Percentiles rank a stretch among this genome's conserved stretches.
Conservation (phyloP, 1,140 invertebrate species). For the Plectus sambesii region DNA sequence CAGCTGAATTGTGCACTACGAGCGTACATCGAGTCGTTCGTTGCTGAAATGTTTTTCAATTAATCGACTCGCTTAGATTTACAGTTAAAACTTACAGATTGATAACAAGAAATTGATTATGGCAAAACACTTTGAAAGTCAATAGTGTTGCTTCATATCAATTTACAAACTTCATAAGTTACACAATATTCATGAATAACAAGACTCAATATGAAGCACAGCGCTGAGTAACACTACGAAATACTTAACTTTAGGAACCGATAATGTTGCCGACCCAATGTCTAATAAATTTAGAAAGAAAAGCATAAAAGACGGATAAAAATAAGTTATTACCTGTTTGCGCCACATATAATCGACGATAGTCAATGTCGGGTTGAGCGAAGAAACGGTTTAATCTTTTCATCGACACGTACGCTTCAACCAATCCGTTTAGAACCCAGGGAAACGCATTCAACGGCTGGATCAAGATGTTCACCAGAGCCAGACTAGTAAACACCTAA, state of each 20-base stretch:
- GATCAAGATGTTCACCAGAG: slow-evolving; percentile 89
- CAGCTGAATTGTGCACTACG: slow-evolving; percentile 5
- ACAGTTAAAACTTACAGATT: too few species aligned
- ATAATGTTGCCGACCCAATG: too few species aligned
- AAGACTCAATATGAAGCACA: too few species aligned
- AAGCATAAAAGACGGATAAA: too few species aligned
- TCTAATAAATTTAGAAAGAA: too few species aligned
- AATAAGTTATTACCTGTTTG: slow-evolving; percentile 15
- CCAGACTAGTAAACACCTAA: slow-evolving; percentile 78
- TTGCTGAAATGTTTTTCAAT: slow-evolving; percentile 13
- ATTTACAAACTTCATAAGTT: too few species aligned
- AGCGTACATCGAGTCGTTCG: slow-evolving; percentile 26
- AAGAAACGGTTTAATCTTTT: slow-evolving; percentile 49
- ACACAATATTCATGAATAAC: too few species aligned
- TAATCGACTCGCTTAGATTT: not conserved
- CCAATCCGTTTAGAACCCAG: slow-evolving; percentile 91
- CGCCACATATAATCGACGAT: slow-evolving; percentile 22
- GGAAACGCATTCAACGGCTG: slow-evolving; percentile 90
- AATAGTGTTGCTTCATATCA: too few species aligned
- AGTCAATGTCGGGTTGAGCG: slow-evolving; percentile 29
- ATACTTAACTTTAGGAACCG: too few species aligned
- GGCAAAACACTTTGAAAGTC: too few species aligned
- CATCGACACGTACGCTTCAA: slow-evolving; percentile 64
- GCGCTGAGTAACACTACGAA: too few species aligned
- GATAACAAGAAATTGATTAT: too few species aligned